Evolutionary conservation across 1,140 invertebrate species (phyloP).

Genomic region (Drosophila asahinai): DNA sequence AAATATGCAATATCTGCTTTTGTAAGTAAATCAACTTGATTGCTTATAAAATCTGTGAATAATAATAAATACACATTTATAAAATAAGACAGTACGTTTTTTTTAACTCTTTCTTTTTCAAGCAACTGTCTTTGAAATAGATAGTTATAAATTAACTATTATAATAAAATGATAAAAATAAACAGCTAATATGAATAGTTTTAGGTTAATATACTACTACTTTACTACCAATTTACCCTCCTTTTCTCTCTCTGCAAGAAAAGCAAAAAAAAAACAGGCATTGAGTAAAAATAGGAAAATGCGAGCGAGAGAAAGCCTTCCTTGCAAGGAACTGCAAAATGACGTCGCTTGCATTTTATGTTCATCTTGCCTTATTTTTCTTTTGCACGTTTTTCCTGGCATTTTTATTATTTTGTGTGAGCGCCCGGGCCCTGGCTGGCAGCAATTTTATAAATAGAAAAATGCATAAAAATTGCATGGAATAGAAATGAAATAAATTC

Average conservation of each 20-base stretch:
- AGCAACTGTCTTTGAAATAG: too few species aligned
- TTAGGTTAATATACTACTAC: too few species aligned
- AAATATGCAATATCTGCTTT: too few species aligned
- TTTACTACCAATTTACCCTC: neutral
- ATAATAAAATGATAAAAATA: neutral
- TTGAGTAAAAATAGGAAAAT: slow-evolving; percentile 14
- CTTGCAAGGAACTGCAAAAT: slow-evolving; percentile 58
- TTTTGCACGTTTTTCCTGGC: slow-evolving; percentile 42
- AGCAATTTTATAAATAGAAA: slow-evolving; percentile 67
- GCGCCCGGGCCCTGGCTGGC: slow-evolving; percentile 12
- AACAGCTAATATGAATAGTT: neutral
- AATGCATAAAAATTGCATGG: slow-evolving; percentile 67
- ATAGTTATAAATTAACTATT: too few species aligned
- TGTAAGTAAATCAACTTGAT: too few species aligned
- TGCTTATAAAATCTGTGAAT: too few species aligned
- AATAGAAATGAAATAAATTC: slow-evolving; percentile 78
- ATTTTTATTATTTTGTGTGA: slow-evolving; percentile 70
- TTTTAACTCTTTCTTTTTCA: too few species aligned
- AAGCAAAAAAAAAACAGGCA: neutral
- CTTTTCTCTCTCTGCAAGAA: neutral
- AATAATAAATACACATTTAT: too few species aligned
- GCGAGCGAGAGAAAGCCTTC: slow-evolving; percentile 1
- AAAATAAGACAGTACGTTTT: too few species aligned
- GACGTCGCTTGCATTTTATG: slow-evolving; percentile 74
- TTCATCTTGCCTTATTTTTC: slow-evolving; percentile 46